phyloP scores from a whole-genome alignment of 1,140 invertebrate genomes.

The Adoxophyes honmai region DNA sequence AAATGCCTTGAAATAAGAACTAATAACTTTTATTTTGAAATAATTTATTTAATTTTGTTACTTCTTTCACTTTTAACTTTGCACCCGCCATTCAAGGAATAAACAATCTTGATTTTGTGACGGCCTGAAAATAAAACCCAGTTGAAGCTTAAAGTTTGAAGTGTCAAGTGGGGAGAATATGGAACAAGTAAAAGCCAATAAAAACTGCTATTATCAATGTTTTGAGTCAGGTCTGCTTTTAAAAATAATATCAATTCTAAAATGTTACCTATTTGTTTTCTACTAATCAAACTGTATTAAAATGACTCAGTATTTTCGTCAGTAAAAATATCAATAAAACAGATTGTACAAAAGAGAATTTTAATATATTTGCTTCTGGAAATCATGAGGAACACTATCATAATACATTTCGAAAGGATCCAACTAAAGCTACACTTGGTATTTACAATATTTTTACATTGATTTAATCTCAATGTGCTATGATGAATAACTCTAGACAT shows the following conservation, averaged over 20 bases:
- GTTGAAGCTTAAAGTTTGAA: constrained; percentile 28
- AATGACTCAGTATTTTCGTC: too few relatives aligned
- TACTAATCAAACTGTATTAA: too few relatives aligned
- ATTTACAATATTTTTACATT: constrained; percentile 49
- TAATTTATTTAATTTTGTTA: constrained; percentile 74
- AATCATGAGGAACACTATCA: constrained; percentile 29
- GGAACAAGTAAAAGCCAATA: background rate
- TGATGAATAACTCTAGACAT: constrained; percentile 13
- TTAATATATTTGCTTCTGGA: constrained; percentile 37
- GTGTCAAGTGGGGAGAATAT: background rate
- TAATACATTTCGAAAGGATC: constrained; percentile 29
- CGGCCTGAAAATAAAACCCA: constrained; percentile 64
- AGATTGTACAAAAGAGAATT: constrained; percentile 31
- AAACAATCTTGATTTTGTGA: constrained; percentile 49
- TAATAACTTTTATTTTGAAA: constrained; percentile 69
- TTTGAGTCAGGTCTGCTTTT: too few relatives aligned
- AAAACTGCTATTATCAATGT: too few relatives aligned
- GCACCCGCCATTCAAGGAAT: constrained; percentile 52
- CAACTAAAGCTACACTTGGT: constrained; percentile 32
- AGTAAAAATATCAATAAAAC: constrained; percentile 26
- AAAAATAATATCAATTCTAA: too few relatives aligned
- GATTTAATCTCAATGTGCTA: constrained; percentile 18
- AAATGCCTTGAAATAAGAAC: constrained; percentile 45
- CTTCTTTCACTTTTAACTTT: constrained; percentile 69
- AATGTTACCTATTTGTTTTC: too few relatives aligned